Percentiles rank a stretch among this genome's conserved stretches.
These are phyloP conservation scores for Chaetura pelagica DNA, from an alignment of 2,113 vertebrate genomes.

Conservation along the genomic window DNA sequence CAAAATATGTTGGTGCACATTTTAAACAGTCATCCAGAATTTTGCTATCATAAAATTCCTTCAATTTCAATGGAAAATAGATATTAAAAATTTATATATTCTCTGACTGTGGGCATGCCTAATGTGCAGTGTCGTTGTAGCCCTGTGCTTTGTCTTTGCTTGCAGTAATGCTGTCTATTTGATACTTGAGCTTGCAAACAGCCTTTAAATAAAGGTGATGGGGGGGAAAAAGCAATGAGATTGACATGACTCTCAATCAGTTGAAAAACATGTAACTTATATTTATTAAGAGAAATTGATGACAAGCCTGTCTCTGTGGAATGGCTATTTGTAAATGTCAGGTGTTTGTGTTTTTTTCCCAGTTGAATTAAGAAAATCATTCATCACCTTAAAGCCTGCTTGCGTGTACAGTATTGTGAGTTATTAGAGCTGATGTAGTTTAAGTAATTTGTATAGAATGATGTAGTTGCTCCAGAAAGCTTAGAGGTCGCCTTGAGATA, in stretches of 20 bases:
- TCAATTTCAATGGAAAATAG: slow-evolving; percentile 40
- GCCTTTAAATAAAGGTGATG: slow-evolving; percentile 74
- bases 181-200: slow-evolving; percentile 74
- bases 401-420: slow-evolving; percentile 66
- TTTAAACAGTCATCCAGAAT: slow-evolving; percentile 55
- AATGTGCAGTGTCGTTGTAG: slow-evolving; percentile 74
- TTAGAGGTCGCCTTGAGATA: slow-evolving; percentile 15
- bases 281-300: not conserved
- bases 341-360: not conserved
- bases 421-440: slow-evolving; percentile 64
- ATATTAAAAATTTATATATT: slow-evolving; percentile 41
- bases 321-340: not conserved
- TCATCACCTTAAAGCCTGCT: slow-evolving; percentile 77
- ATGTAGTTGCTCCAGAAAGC: slow-evolving; percentile 12
- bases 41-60: not conserved
- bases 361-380: slow-evolving; percentile 31
- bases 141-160: slow-evolving; percentile 78
- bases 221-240: slow-evolving; percentile 56
- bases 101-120: slow-evolving; percentile 84
- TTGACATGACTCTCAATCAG: not conserved
- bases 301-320: not conserved
- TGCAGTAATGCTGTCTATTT: slow-evolving; percentile 69
- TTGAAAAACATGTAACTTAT: slow-evolving; percentile 14
- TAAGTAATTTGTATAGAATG: slow-evolving; percentile 25
- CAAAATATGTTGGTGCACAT: slow-evolving; percentile 58